Conservation (phyloP, 2,113 vertebrate species). For the Dipodomys merriami region DNA sequence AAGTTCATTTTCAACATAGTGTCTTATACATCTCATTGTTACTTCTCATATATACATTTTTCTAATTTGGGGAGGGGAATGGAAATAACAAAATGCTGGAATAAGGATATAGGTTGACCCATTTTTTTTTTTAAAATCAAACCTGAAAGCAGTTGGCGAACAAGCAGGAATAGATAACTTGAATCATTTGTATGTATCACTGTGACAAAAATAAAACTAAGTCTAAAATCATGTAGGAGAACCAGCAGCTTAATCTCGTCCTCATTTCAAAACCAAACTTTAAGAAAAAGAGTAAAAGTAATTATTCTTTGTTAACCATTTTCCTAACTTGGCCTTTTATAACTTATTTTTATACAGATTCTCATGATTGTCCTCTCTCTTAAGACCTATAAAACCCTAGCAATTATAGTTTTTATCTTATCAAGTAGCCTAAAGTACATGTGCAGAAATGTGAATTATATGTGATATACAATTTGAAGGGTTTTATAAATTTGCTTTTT, state of each 20-base stretch:
- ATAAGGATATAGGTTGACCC: too few species aligned
- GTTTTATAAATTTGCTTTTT: constrained; percentile 43
- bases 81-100: too few species aligned
- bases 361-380: background rate
- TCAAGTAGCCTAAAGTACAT: background rate
- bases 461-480: background rate
- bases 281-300: background rate
- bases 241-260: background rate
- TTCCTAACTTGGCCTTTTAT: background rate
- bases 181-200: background rate
- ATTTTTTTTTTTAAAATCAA: background rate
- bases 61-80: too few species aligned
- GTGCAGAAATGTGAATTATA: background rate
- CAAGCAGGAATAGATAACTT: background rate
- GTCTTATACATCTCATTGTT: too few species aligned
- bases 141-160: background rate
- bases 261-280: constrained; percentile 22
- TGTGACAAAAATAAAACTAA: constrained; percentile 38
- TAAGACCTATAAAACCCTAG: background rate
- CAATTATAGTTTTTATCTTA: background rate
- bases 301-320: background rate
- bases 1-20: too few species aligned
- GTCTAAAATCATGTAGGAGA: constrained; percentile 33
- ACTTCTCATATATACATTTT: too few species aligned
- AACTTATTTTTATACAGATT: constrained; percentile 1